Evolutionary conservation across 2,797 vertebrate species (phyloP).

Genomic region (Stomatorhinus walkeri): DNA sequence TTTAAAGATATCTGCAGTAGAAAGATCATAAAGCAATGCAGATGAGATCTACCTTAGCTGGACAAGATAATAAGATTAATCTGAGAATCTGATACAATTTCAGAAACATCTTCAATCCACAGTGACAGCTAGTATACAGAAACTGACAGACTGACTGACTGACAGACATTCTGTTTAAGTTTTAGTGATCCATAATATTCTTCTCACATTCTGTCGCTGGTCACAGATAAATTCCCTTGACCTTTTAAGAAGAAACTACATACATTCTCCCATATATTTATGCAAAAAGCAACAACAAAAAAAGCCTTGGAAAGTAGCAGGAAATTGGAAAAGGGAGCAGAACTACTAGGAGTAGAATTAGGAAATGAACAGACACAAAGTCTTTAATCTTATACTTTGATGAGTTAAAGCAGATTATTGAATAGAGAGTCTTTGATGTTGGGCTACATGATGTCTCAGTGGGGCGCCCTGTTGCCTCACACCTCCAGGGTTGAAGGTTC

Average conservation of each 20-base stretch:
- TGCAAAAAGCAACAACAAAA: background rate
- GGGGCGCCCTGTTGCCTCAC: background rate
- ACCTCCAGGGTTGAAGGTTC: background rate
- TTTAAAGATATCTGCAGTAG: background rate
- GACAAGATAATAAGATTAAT: background rate
- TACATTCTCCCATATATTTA: background rate
- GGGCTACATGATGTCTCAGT: background rate
- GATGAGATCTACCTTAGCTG: background rate
- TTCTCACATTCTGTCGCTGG: background rate
- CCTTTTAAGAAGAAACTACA: background rate
- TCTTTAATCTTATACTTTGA: conserved; percentile 11
- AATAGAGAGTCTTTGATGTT: conserved; percentile 5
- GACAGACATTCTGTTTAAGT: background rate
- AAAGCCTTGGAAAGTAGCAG: background rate
- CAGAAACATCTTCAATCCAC: background rate
- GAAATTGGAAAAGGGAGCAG: background rate
- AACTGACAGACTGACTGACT: background rate
- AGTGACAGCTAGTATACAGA: background rate
- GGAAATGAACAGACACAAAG: background rate
- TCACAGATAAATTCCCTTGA: background rate
- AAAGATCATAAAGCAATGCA: background rate
- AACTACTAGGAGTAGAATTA: background rate
- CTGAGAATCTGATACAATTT: background rate
- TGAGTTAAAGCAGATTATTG: conserved; percentile 5
- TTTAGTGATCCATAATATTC: background rate